phyloP scores from a whole-genome alignment of 2,888 invertebrate species.

The Drosophila siamana region DNA sequence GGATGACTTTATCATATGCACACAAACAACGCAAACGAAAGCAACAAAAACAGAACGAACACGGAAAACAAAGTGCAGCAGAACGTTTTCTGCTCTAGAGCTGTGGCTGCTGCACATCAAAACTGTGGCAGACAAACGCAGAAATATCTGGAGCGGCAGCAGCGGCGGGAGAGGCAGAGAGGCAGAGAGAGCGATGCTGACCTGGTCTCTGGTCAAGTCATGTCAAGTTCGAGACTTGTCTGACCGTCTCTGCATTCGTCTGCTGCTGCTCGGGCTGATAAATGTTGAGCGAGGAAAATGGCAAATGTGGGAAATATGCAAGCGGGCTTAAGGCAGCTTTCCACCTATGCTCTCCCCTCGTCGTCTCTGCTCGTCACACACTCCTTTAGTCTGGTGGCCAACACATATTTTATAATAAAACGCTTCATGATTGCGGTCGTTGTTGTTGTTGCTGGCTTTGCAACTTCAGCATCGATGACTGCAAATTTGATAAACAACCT shows the following conservation, averaged over 20 bases:
- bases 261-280: conserved; percentile 50
- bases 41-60: conserved; percentile 19
- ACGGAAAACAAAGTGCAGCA: conserved; percentile 7
- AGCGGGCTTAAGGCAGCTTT: conserved; percentile 22
- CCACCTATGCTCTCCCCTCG: background rate
- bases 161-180: no score
- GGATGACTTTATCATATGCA: conserved; percentile 59
- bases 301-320: conserved; percentile 60
- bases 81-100: conserved; percentile 20
- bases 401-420: conserved; percentile 71
- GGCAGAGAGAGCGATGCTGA: conserved; percentile 7
- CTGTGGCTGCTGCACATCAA: conserved; percentile 25
- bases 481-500: conserved; percentile 63
- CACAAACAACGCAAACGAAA: conserved; percentile 15
- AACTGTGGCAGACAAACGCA: conserved; percentile 43
- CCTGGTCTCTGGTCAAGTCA: conserved; percentile 51
- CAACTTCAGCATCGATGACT: conserved; percentile 59
- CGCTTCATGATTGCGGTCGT: conserved; percentile 73
- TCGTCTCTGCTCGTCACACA: no score
- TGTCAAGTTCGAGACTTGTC: conserved; percentile 57
- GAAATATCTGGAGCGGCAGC: no score
- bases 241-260: conserved; percentile 40
- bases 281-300: conserved; percentile 46
- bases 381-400: conserved; percentile 3
- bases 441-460: conserved; percentile 46